Percentiles rank a stretch among this genome's conserved stretches.
Evolutionary conservation across 2,113 vertebrate species (phyloP).

Genomic region (Lichenostomus cassidix): DNA sequence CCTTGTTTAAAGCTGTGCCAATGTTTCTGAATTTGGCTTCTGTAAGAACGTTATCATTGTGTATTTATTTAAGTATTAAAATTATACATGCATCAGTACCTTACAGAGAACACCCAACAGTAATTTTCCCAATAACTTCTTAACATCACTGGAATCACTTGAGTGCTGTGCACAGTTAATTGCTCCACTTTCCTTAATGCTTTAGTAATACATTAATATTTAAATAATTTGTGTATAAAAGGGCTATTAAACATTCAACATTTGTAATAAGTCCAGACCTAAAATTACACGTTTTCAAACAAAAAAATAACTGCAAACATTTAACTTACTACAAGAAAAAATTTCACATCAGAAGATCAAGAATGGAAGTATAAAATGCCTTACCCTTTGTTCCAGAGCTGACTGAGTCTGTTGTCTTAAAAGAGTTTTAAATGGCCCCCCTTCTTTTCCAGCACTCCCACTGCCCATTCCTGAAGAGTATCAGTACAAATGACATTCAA

Average conservation of each 20-base stretch:
- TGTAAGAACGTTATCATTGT: background rate
- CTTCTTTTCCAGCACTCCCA: conserved; percentile 95
- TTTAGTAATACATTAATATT: background rate
- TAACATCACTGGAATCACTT: background rate
- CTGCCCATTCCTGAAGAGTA: conserved; percentile 93
- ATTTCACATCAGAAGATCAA: background rate
- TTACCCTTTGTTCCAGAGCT: conserved; percentile 96
- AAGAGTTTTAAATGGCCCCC: conserved; percentile 92
- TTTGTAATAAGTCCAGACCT: background rate
- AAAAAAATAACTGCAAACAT: background rate
- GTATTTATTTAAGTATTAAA: background rate
- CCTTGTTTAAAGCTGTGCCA: background rate
- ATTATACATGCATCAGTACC: background rate
- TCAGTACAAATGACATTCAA: conserved; percentile 67
- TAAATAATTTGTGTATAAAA: background rate
- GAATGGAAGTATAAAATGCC: conserved; percentile 5
- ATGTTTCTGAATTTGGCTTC: background rate
- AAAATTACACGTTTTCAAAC: background rate
- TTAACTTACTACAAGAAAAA: background rate
- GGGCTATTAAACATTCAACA: background rate
- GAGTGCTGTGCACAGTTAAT: background rate
- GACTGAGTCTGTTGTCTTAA: conserved; percentile 95
- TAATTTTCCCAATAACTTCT: background rate
- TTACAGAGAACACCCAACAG: background rate
- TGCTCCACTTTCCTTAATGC: background rate